These are phyloP conservation scores for Calidris pugnax DNA, from an alignment of 2,113 vertebrate genomes.

Conservation along the genomic window DNA sequence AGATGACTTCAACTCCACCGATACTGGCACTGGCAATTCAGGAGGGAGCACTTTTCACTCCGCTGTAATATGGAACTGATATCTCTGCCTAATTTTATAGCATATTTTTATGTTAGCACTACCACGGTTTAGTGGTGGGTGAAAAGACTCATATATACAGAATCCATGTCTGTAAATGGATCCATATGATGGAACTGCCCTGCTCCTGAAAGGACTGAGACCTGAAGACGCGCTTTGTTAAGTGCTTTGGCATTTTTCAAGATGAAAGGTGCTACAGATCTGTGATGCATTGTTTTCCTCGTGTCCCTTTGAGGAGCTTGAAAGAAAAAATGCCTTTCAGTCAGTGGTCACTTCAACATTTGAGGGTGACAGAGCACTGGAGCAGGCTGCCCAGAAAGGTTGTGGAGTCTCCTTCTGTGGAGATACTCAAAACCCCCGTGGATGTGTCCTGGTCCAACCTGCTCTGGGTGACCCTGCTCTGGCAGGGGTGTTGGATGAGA, in stretches of 20 bases:
- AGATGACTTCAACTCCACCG: neutral
- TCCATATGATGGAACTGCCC: neutral
- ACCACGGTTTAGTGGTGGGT: neutral
- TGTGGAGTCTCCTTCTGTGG: neutral
- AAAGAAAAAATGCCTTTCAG: neutral
- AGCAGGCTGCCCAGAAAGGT: neutral
- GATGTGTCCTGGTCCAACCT: neutral
- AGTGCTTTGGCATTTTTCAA: neutral
- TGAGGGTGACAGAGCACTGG: neutral
- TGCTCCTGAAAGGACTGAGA: neutral
- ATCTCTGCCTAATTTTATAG: conserved; percentile 16
- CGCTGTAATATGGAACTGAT: neutral
- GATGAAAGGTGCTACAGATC: neutral
- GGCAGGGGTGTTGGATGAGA: neutral
- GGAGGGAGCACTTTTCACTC: conserved; percentile 49
- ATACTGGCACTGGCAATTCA: conserved; percentile 8
- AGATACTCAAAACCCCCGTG: neutral
- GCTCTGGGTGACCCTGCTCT: neutral
- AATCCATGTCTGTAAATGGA: neutral
- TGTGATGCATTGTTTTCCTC: neutral
- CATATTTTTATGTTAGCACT: neutral
- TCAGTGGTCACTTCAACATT: neutral
- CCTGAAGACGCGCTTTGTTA: neutral
- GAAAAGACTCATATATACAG: neutral
- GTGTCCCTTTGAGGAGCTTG: neutral